A percentile compares a stretch with the other conserved stretches of the same genome.
Conservation (phyloP, 2,888 invertebrate species). For the Zhengitettix transpicula region DNA sequence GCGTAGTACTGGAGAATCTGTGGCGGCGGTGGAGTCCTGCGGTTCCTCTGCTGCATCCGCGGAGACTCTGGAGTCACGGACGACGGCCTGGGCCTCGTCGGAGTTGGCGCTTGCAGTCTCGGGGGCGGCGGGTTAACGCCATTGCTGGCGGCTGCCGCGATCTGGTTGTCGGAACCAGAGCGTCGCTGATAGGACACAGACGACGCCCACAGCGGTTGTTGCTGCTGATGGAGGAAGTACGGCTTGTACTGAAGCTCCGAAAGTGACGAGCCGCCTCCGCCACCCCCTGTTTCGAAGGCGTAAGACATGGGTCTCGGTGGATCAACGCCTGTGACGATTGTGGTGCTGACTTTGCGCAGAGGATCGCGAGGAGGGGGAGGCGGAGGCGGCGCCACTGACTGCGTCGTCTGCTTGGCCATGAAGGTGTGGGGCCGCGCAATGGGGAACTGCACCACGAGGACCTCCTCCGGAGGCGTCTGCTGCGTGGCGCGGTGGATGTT, state of each 20-base stretch:
- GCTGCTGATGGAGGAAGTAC: not conserved
- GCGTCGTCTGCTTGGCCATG: not conserved
- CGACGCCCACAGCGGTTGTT: not conserved
- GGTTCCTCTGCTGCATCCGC: not conserved
- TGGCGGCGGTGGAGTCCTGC: not conserved
- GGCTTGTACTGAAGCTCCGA: not conserved
- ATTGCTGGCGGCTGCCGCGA: not conserved
- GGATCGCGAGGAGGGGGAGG: slow-evolving; percentile 69
- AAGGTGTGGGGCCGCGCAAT: slow-evolving; percentile 23
- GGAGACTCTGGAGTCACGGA: slow-evolving; percentile 24
- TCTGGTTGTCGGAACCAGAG: slow-evolving; percentile 13
- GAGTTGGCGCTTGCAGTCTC: slow-evolving; percentile 26
- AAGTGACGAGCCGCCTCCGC: not conserved
- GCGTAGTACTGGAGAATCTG: slow-evolving; percentile 43
- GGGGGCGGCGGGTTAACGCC: slow-evolving; percentile 10
- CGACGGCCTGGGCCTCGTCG: slow-evolving; percentile 24
- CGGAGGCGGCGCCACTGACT: slow-evolving; percentile 33
- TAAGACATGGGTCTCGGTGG: slow-evolving; percentile 33
- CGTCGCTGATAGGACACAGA: slow-evolving; percentile 1
- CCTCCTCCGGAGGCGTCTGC: slow-evolving; percentile 20
- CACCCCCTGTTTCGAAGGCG: slow-evolving; percentile 28
- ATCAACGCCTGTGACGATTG: slow-evolving; percentile 14
- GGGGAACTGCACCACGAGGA: slow-evolving; percentile 35
- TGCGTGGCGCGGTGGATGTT: slow-evolving; percentile 6
- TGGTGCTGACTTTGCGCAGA: slow-evolving; percentile 36